phyloP scores from a whole-genome alignment of 2,113 vertebrate genomes.

The Phyllostomus hastatus region DNA sequence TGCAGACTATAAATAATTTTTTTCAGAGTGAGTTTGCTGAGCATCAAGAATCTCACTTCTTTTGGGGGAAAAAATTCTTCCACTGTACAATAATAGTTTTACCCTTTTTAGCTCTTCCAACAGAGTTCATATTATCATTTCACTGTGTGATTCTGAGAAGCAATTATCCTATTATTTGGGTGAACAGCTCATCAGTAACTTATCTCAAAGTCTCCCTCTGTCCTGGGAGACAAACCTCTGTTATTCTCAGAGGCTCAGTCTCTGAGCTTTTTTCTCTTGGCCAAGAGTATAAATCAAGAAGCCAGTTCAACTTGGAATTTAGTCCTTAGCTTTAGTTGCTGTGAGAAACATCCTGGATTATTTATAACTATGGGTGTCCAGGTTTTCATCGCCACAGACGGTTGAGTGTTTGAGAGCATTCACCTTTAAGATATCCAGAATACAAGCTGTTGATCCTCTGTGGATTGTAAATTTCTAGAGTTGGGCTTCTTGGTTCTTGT shows the following conservation, averaged over 20 bases:
- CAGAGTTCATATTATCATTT: constrained; percentile 1
- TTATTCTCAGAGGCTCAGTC: not conserved
- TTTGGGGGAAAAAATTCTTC: not conserved
- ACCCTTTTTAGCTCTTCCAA: not conserved
- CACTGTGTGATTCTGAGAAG: constrained; percentile 12
- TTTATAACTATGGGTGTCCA: constrained; percentile 66
- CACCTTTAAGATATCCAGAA: constrained; percentile 84
- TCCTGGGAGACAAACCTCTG: not conserved
- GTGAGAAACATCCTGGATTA: constrained; percentile 73
- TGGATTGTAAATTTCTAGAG: constrained; percentile 84
- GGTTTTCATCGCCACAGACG: constrained; percentile 71
- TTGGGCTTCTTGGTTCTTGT: constrained; percentile 74
- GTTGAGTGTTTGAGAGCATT: constrained; percentile 78
- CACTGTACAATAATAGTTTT: not conserved
- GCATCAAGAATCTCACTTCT: not conserved
- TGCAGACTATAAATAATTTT: not conserved
- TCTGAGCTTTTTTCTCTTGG: constrained; percentile 42
- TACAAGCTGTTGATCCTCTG: constrained; percentile 78
- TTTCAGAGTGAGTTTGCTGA: not conserved
- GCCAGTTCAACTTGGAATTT: constrained; percentile 69
- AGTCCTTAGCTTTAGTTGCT: constrained; percentile 64
- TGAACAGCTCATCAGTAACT: not conserved
- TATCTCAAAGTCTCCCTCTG: not conserved
- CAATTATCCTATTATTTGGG: not conserved
- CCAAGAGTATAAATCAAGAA: constrained; percentile 64